phyloP scores from a whole-genome alignment of 2,113 vertebrate genomes.

The Eubucco bourcierii region DNA sequence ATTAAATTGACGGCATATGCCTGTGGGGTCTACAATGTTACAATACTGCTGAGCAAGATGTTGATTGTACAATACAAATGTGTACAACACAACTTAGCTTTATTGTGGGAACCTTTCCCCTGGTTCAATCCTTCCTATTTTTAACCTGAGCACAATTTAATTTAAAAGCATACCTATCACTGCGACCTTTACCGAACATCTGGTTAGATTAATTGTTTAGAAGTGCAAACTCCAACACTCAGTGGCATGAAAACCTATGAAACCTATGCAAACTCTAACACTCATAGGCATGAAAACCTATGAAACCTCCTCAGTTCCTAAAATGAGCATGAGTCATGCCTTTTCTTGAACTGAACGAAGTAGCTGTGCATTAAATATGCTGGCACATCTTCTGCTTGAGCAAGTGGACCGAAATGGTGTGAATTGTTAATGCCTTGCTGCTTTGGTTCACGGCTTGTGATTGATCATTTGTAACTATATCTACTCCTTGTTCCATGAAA shows the following conservation, averaged over 20 bases:
- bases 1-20: slow-evolving; percentile 82
- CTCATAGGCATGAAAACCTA: slow-evolving; percentile 60
- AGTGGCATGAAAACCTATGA: slow-evolving; percentile 50
- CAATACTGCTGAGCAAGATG: slow-evolving; percentile 68
- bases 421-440: slow-evolving; percentile 93
- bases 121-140: slow-evolving; percentile 26
- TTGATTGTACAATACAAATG: slow-evolving; percentile 67
- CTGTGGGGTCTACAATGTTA: slow-evolving; percentile 74
- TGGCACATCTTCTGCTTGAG: slow-evolving; percentile 89
- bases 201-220: slow-evolving; percentile 71
- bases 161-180: neutral
- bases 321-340: slow-evolving; percentile 79
- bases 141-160: slow-evolving; percentile 39
- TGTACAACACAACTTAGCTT: slow-evolving; percentile 56
- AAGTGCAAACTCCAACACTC: slow-evolving; percentile 27
- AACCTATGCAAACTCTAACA: slow-evolving; percentile 41
- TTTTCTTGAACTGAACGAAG: slow-evolving; percentile 81
- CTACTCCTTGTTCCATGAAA: slow-evolving; percentile 95
- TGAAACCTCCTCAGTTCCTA: slow-evolving; percentile 59
- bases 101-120: slow-evolving; percentile 13
- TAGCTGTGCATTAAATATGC: slow-evolving; percentile 90
- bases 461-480: slow-evolving; percentile 96
- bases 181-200: slow-evolving; percentile 36
- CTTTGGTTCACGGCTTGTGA: slow-evolving; percentile 89
- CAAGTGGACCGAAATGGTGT: slow-evolving; percentile 90